These are phyloP conservation scores for Polydrusus tereticollis DNA, from an alignment of 2,888 invertebrate species.

Conservation along the genomic window DNA sequence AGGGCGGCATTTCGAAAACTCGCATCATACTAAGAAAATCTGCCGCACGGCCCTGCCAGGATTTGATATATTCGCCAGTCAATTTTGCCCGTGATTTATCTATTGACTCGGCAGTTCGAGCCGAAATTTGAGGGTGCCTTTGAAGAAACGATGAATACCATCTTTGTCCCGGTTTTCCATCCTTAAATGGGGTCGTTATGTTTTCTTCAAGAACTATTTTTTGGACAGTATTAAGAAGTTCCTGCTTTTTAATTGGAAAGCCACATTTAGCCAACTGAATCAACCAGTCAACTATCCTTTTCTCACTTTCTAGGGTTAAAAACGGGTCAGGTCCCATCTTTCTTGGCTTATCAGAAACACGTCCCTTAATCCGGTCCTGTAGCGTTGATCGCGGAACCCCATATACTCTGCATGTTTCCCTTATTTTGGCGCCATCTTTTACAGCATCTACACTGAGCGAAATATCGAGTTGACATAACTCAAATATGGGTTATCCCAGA, in stretches of 20 bases:
- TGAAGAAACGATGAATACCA: slow-evolving; percentile 40
- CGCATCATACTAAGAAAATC: no score
- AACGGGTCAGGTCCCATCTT: slow-evolving; percentile 41
- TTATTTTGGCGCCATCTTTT: no score
- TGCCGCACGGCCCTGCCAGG: no score
- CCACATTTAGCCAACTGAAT: slow-evolving; percentile 55
- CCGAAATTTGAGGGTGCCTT: slow-evolving; percentile 40
- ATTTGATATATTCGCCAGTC: slow-evolving; percentile 48
- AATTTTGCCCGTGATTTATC: slow-evolving; percentile 47
- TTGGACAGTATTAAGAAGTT: slow-evolving; percentile 54
- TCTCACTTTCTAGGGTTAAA: slow-evolving; percentile 36
- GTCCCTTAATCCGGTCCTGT: slow-evolving; percentile 43
- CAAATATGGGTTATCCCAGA: no score
- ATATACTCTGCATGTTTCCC: slow-evolving; percentile 3
- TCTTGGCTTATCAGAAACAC: slow-evolving; percentile 33
- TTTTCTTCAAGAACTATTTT: slow-evolving; percentile 48
- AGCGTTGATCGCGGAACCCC: slow-evolving; percentile 30
- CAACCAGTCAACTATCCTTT: slow-evolving; percentile 52
- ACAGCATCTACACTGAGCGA: no score
- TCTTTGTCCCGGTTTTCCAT: slow-evolving; percentile 43
- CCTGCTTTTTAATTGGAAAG: slow-evolving; percentile 56
- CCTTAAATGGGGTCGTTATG: slow-evolving; percentile 38
- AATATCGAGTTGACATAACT: no score
- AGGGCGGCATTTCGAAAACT: no score
- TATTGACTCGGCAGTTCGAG: slow-evolving; percentile 43